These are phyloP conservation scores for Neomorphus geoffroyi DNA, from an alignment of 2,797 vertebrate species.

Conservation along the genomic window DNA sequence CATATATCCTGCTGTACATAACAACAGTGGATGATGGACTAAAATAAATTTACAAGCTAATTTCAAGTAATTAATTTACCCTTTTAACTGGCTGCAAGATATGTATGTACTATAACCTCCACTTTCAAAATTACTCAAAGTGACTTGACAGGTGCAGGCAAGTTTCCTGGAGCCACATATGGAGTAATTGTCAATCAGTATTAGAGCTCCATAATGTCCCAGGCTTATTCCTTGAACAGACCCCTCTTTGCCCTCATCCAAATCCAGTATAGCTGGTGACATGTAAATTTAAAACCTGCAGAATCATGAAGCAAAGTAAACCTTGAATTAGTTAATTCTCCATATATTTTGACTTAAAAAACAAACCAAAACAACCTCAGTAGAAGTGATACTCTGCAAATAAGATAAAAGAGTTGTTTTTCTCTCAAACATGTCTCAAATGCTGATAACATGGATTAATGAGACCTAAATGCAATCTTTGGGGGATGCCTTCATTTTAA, in stretches of 20 bases:
- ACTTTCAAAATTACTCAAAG: constrained; percentile 24
- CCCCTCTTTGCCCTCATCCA: not conserved
- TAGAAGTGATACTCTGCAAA: not conserved
- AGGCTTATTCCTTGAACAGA: not conserved
- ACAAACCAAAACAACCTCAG: not conserved
- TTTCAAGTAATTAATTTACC: constrained; percentile 35
- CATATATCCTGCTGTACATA: not conserved
- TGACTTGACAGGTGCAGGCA: constrained; percentile 24
- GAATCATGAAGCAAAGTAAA: not conserved
- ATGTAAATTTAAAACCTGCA: not conserved
- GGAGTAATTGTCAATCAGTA: constrained; percentile 33
- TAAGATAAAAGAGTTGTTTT: not conserved
- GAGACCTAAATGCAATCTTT: not conserved
- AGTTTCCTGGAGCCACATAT: not conserved
- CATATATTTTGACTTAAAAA: not conserved
- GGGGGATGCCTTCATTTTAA: not conserved
- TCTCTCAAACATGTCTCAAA: not conserved
- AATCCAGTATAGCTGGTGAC: not conserved
- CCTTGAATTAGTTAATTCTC: not conserved
- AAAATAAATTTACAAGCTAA: constrained; percentile 5
- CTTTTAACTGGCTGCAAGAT: not conserved
- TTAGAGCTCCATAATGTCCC: not conserved
- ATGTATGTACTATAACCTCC: not conserved
- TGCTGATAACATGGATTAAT: not conserved
- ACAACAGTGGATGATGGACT: not conserved